Percentiles rank a stretch among this genome's conserved stretches.
These are phyloP conservation scores for Folsomia manolachei DNA, from an alignment of 2,888 invertebrate species.

Conservation along the genomic window DNA sequence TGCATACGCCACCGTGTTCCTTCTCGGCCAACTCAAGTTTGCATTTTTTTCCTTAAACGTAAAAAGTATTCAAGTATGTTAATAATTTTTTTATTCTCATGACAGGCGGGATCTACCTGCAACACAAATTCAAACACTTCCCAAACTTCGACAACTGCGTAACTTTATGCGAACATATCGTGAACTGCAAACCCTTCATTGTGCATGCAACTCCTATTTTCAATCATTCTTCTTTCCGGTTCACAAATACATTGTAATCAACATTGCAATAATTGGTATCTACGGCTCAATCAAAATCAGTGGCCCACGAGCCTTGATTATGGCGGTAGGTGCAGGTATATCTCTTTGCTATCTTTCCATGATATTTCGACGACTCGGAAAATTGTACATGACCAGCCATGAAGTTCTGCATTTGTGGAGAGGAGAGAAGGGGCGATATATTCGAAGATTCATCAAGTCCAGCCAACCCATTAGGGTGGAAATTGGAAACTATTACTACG, in stretches of 20 bases:
- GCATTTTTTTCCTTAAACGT: not conserved
- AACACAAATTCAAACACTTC: not conserved
- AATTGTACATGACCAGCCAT: slow-evolving; percentile 11
- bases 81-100: not conserved
- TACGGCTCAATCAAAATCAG: slow-evolving; percentile 22
- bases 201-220: slow-evolving; percentile 16
- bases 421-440: not conserved
- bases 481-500: slow-evolving; percentile 17
- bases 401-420: not conserved
- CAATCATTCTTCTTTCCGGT: slow-evolving; percentile 1
- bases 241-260: not conserved
- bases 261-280: slow-evolving; percentile 1
- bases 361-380: slow-evolving; percentile 13
- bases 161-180: not conserved
- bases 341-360: slow-evolving; percentile 1
- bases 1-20: not conserved
- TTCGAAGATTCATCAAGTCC: slow-evolving; percentile 15
- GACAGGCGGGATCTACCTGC: not conserved
- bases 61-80: not conserved
- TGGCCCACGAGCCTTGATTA: slow-evolving; percentile 21
- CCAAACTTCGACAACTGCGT: not conserved
- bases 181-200: slow-evolving; percentile 19
- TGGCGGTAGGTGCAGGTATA: slow-evolving; percentile 20
- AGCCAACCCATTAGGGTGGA: slow-evolving; percentile 11
- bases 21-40: slow-evolving; percentile 14